Percentiles rank a stretch among this genome's conserved stretches.
phyloP scores from a whole-genome alignment of 1,140 invertebrate species.

The Meloidogyne exigua region DNA sequence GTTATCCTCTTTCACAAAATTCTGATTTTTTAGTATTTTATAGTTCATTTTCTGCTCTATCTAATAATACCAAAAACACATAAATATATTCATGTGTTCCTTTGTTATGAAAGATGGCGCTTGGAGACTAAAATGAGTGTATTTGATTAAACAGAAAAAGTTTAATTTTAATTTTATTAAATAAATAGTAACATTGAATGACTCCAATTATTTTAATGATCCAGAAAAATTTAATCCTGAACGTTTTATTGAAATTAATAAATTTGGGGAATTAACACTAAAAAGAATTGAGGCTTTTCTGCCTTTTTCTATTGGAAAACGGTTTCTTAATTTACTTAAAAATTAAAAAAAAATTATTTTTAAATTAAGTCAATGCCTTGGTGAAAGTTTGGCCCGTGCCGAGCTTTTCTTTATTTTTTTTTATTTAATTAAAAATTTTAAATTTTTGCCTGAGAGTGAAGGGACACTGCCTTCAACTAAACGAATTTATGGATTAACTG shows the following conservation, averaged over 20 bases:
- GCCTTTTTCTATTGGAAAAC: slow-evolving; percentile 78
- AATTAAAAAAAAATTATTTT: too few relatives aligned
- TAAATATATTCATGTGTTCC: too few relatives aligned
- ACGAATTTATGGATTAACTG: slow-evolving; percentile 54
- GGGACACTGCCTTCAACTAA: slow-evolving; percentile 31
- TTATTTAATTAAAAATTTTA: slow-evolving; percentile 78
- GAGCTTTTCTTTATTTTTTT: slow-evolving; percentile 87
- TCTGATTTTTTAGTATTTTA: too few relatives aligned
- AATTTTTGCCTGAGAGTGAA: slow-evolving; percentile 61
- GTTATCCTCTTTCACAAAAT: too few relatives aligned
- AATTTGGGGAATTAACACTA: slow-evolving; percentile 69
- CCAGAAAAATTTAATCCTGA: slow-evolving; percentile 80
- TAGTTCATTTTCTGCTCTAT: too few relatives aligned
- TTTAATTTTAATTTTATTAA: not conserved
- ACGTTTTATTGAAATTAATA: slow-evolving; percentile 74
- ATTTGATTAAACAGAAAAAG: too few relatives aligned
- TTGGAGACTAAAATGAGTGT: too few relatives aligned
- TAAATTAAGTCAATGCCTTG: slow-evolving; percentile 78
- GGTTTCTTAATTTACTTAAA: not conserved
- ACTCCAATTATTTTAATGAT: slow-evolving; percentile 65
- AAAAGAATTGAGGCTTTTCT: slow-evolving; percentile 81
- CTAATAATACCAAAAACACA: too few relatives aligned
- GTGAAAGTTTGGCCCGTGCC: slow-evolving; percentile 81
- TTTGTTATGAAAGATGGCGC: too few relatives aligned
- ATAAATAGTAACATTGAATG: slow-evolving; percentile 38